Evolutionary conservation across 2,888 invertebrate genomes (phyloP).

Genomic region (Trachelus tabidus): DNA sequence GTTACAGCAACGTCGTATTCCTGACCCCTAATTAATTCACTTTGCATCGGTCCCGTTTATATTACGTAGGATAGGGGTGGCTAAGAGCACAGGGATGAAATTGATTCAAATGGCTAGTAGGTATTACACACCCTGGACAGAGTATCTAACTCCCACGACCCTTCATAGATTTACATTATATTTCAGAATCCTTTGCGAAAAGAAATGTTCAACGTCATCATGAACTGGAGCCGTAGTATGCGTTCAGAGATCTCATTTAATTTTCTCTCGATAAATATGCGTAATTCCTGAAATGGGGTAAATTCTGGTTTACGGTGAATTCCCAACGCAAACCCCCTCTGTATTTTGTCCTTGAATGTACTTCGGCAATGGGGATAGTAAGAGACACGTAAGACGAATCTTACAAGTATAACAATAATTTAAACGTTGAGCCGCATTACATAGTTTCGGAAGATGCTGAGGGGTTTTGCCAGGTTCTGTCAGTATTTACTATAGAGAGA

Average conservation of each 20-base stretch:
- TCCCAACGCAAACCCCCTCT: neutral
- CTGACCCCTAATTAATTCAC: constrained; percentile 59
- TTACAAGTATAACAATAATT: neutral
- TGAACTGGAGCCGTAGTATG: neutral
- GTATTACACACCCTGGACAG: constrained; percentile 38
- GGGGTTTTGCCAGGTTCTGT: neutral
- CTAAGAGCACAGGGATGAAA: constrained; percentile 51
- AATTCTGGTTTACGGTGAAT: neutral
- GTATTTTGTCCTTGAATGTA: too few relatives aligned
- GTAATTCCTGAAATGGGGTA: neutral
- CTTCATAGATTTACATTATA: constrained; percentile 5
- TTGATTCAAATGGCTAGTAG: constrained; percentile 57
- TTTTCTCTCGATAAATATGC: neutral
- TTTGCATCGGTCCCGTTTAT: constrained; percentile 49
- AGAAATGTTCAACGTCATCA: neutral
- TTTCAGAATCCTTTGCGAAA: constrained; percentile 2
- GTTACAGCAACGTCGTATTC: constrained; percentile 10
- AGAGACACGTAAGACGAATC: neutral
- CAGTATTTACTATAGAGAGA: neutral
- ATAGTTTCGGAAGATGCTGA: neutral
- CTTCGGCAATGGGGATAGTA: too few relatives aligned
- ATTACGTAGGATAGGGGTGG: constrained; percentile 43
- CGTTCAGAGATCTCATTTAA: too few relatives aligned
- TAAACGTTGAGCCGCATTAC: neutral
- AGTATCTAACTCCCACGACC: constrained; percentile 16